phyloP scores from a whole-genome alignment of 2,888 invertebrate genomes.

The Eristalinus sepulchralis region DNA sequence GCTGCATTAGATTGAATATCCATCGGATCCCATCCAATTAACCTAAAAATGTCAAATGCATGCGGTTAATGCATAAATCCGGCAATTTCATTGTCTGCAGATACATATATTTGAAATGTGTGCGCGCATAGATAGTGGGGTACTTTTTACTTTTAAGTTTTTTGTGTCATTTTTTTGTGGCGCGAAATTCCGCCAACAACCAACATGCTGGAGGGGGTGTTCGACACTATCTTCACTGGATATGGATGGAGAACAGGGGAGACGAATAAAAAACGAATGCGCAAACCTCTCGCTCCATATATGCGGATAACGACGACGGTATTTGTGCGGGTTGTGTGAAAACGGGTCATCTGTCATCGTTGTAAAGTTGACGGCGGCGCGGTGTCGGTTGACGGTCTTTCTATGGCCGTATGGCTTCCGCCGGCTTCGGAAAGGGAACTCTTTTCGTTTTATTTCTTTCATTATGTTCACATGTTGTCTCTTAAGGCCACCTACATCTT shows the following conservation, averaged over 20 bases:
- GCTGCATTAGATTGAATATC: conserved; percentile 63
- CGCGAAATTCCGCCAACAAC: background rate
- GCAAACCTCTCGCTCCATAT: conserved; percentile 60
- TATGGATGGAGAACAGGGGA: conserved; percentile 24
- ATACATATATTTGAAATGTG: conserved; percentile 35
- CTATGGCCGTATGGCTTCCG: conserved; percentile 45
- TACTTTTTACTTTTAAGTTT: background rate
- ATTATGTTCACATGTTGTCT: background rate
- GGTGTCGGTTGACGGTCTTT: background rate
- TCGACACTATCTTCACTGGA: conserved; percentile 18
- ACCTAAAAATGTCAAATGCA: conserved; percentile 71
- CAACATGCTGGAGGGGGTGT: background rate
- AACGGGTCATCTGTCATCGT: conserved; percentile 44
- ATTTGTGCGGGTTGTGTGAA: conserved; percentile 57
- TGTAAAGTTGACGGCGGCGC: conserved; percentile 13
- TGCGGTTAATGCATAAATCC: conserved; percentile 68
- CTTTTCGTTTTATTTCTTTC: conserved; percentile 12
- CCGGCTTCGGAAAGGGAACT: conserved; percentile 44
- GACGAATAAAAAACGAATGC: background rate
- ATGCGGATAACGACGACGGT: background rate
- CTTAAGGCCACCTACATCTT: conserved; percentile 58
- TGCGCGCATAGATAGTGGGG: background rate
- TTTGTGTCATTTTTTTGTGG: conserved; percentile 26
- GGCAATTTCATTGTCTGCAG: conserved; percentile 60
- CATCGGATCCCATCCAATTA: conserved; percentile 70